These are phyloP conservation scores for Danio tinwini DNA, from an alignment of 2,797 vertebrate genomes.

Conservation along the genomic window DNA sequence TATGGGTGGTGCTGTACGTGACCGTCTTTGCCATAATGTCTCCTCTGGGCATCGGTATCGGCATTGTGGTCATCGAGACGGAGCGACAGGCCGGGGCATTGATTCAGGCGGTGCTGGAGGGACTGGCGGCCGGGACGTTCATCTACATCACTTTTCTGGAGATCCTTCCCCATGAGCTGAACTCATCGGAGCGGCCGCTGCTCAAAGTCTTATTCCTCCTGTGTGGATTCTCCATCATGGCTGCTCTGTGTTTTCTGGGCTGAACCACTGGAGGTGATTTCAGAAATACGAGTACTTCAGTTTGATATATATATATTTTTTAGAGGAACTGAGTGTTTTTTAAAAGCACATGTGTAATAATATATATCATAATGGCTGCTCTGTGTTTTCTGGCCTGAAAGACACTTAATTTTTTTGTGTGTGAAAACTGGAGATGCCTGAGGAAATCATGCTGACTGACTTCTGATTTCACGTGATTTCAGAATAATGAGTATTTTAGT, in stretches of 20 bases:
- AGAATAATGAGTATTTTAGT: not conserved
- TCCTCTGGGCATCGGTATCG: conserved; percentile 83
- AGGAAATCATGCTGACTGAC: not conserved
- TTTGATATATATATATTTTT: not conserved
- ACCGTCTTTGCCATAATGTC: conserved; percentile 85
- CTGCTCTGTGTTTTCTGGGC: conserved; percentile 81
- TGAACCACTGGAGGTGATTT: conserved; percentile 59
- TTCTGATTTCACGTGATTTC: not conserved
- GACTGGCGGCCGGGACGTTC: conserved; percentile 87
- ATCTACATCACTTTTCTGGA: conserved; percentile 92
- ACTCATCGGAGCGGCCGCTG: conserved; percentile 80
- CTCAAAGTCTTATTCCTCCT: conserved; percentile 86
- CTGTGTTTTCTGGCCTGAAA: not conserved
- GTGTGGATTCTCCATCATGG: conserved; percentile 87
- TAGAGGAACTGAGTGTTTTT: not conserved
- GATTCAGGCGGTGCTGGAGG: conserved; percentile 85
- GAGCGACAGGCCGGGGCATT: conserved; percentile 68
- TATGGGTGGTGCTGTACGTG: conserved; percentile 81
- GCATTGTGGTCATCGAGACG: conserved; percentile 81
- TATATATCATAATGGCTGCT: no score
- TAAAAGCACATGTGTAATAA: not conserved
- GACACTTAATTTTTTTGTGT: not conserved
- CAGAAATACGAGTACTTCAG: not conserved
- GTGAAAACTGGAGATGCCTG: not conserved
- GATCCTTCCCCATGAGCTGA: conserved; percentile 89